Evolutionary conservation across 1,140 invertebrate genomes (phyloP), one percentile per base, ranked within the genome.

Genomic region (Saccostrea glomerata): DNA sequence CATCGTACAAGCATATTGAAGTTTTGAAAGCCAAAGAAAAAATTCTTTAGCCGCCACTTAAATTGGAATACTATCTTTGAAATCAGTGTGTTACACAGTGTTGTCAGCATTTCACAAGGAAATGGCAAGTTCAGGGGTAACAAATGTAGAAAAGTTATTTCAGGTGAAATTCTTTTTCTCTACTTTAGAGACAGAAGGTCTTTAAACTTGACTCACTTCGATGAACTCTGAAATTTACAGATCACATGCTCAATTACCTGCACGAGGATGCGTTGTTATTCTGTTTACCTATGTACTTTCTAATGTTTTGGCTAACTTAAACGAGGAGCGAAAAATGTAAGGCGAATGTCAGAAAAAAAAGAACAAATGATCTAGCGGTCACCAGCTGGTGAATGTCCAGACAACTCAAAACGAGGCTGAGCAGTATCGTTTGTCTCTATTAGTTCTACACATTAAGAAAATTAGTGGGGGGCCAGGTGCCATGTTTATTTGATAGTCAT

Each of bases 401-500:
- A 36, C 70, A 36, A 15, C 70, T 77, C 25, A 77, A 36, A 77
- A 30, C 70, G 70, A 36, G 25, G 70, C 70, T 77, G 70, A 77
- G 15, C 5, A 77, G 25, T 30, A 77, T 30, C 70, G 25, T 77
- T 77, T 77, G 70, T 77, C 70, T 77, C 70, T 77, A 30, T 30
- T 77, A 77, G 25, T 77, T 77, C 6, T 77, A 15, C 30, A 77
- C 70, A 36, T 77, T 30, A 77, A 77, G 36, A 77, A 77, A 73
- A 77, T 30, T 30, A 30, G 30, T 36, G 25, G 25, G 30, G 60
- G 70, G 70, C 23, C 23, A 77, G 70, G 25, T 77, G 70, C 70
- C 66, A 77, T 77, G 70, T 77, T 77, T 77, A 77, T 77, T 77
- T 77, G 70, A 77, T 30, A 77, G 25, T 77, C 70, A 25, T 77